Base-by-base conservation (phyloP, 2,888 invertebrate genomes). In the Platerodrilus igneus region DNA sequence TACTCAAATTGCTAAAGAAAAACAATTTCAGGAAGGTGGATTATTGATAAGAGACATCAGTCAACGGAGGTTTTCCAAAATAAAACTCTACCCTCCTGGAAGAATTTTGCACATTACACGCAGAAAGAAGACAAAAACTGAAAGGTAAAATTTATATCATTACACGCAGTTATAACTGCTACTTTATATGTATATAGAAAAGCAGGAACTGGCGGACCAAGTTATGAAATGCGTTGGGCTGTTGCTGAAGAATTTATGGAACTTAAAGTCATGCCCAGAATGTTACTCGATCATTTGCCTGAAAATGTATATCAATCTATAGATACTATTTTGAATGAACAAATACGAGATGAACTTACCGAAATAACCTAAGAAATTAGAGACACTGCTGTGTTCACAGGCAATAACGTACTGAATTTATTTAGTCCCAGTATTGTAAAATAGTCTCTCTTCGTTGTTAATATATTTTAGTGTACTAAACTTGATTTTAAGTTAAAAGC, bases 241-340 rank as follows among this genome's bases (percentile, higher is more conserved):
- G 73, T 78, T 37, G 74, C 86, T 0, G 86, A 87, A 59, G 84
- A 86, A 62, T 89, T 89, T 66, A 78, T 79, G 71, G 85, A 88
- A 59, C 71, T 92, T 34, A 76, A 83, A 53, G 85, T 92, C 33
- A 87, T 88, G 79, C 87, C 88, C 4, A 74, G 84, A 30, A 91
- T 91, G 86, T 62, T 91, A 3, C 72, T 86, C 1, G 91, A 93
- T 66, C 92, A 93, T 64, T 69, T 91, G 29, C 91, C 92, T 0
- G 83, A 88, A 60, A 83, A 82, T 60, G 79, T 90, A 10, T 76
- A 80, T 52, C 72, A 77, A 50, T 83, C 86, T 13, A 68, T 91
- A 32, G 74, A 78, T 32, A 79, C 77, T 1, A 72, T 85, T 29
- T 61, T 83, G 11, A 70, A 73, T 23, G 78, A 78, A 52, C 62